Evolutionary conservation across 2,113 vertebrate species (phyloP), one percentile per base, ranked within the genome.

Genomic region (Mola mola): DNA sequence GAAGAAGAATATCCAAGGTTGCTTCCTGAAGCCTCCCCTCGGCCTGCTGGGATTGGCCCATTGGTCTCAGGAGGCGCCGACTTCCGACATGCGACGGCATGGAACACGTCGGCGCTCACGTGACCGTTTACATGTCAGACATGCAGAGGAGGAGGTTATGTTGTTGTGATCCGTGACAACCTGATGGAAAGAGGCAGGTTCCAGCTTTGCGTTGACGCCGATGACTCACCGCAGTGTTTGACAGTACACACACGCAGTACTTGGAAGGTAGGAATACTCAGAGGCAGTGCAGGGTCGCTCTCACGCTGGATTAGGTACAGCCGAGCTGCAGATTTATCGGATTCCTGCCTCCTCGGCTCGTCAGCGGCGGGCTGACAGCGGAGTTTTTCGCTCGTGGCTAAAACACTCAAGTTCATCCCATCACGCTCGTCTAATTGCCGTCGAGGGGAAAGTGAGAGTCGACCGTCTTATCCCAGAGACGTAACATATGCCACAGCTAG

Each of bases 321-420:
- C 47, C 4, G 17, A 73, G 72, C 72, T 16, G 67, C 61, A 78
- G 73, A 67, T 70, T 77, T 74, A 49, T 69, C 70, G 71, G 78
- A 76, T 68, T 78, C 79, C 70, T 65, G 75, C 58, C 78, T 78
- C 61, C 57, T 70, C 65, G 20, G 63, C 76, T 78, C 63, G 79
- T 71, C 75, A 87, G 71, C 77, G 19, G 58, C 72, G 25, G 61
- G 26, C 66, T 80, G 72, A 73, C 75, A 78, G 77, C 66, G 70
- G 62, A 83, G 75, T 82, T 88, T 80, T 84, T 81, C 38, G 87
- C 87, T 90, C 65, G 81, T 77, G 83, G 87, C 85, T 66, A 84
- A 82, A 88, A 79, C 78, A 75, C 61, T 60, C 72, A 83, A 86
- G 83, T 89, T 89, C 75, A 89, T 89, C 80, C 87, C 79, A 68